Percentiles rank a stretch among this genome's conserved stretches.
These are phyloP conservation scores for Micrasema longulum DNA, from an alignment of 1,140 invertebrate genomes.

Conservation along the genomic window DNA sequence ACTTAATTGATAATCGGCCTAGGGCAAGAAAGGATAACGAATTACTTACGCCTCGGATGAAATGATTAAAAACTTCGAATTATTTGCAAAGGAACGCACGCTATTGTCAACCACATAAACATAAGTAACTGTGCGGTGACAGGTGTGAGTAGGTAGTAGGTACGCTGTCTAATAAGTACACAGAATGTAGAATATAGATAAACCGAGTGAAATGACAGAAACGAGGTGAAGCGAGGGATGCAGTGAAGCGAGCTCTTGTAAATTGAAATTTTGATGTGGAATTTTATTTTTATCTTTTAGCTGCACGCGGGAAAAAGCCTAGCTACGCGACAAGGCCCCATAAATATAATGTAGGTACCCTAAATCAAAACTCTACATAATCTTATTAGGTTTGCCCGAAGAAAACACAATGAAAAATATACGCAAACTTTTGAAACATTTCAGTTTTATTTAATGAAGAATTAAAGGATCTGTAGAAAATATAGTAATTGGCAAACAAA, in stretches of 20 bases:
- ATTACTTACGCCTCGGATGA: too few species aligned
- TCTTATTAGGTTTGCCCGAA: neutral
- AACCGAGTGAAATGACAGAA: neutral
- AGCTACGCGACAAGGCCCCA: neutral
- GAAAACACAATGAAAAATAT: too few species aligned
- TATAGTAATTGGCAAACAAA: neutral
- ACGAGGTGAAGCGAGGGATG: neutral
- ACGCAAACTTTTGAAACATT: neutral
- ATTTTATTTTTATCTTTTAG: slow-evolving; percentile 18
- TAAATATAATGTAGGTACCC: too few species aligned
- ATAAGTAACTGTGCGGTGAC: too few species aligned
- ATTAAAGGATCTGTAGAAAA: neutral
- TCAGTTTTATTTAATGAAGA: slow-evolving; percentile 1
- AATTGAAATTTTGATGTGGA: neutral
- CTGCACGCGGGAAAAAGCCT: neutral
- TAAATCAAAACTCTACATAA: slow-evolving; percentile 11
- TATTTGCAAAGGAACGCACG: too few species aligned
- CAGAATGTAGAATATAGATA: too few species aligned
- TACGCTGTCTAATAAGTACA: too few species aligned
- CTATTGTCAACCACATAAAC: too few species aligned
- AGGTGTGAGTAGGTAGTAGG: too few species aligned
- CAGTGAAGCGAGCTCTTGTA: neutral
- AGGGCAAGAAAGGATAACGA: too few species aligned
- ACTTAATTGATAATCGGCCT: neutral
- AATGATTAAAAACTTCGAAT: too few species aligned